Evolutionary conservation across 1,140 invertebrate genomes (phyloP).

Genomic region (Oncopodura yosiiana): DNA sequence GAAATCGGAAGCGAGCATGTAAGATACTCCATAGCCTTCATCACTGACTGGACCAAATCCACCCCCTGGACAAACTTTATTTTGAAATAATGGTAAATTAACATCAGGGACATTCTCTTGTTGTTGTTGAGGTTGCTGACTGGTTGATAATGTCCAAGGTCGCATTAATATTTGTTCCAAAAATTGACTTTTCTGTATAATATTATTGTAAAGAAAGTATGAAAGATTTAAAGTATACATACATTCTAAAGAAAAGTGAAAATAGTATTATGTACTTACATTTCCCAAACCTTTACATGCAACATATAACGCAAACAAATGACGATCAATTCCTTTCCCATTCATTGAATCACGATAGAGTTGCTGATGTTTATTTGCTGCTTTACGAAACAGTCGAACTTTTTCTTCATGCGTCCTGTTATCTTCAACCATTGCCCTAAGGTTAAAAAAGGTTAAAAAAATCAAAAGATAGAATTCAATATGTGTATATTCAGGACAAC

Average conservation of each 20-base stretch:
- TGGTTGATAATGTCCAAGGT: constrained; percentile 48
- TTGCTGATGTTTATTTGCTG: constrained; percentile 40
- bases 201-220: constrained; percentile 1
- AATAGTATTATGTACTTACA: constrained; percentile 37
- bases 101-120: constrained; percentile 42
- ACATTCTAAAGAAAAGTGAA: neutral
- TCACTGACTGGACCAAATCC: constrained; percentile 49
- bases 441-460: neutral
- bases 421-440: constrained; percentile 41
- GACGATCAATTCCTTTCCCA: constrained; percentile 44
- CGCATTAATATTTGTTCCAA: constrained; percentile 43
- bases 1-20: constrained; percentile 46
- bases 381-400: constrained; percentile 35
- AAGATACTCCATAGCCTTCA: constrained; percentile 47
- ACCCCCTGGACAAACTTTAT: constrained; percentile 43
- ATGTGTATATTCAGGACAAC: neutral
- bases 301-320: constrained; percentile 49
- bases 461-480: neutral
- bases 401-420: constrained; percentile 33
- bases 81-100: constrained; percentile 40
- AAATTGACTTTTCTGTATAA: constrained; percentile 42
- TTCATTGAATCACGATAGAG: constrained; percentile 44
- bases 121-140: constrained; percentile 48
- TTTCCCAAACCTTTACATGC: constrained; percentile 45
- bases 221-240: neutral